phyloP scores from a whole-genome alignment of 1,140 invertebrate species.

The Psilanteris sp. region DNA sequence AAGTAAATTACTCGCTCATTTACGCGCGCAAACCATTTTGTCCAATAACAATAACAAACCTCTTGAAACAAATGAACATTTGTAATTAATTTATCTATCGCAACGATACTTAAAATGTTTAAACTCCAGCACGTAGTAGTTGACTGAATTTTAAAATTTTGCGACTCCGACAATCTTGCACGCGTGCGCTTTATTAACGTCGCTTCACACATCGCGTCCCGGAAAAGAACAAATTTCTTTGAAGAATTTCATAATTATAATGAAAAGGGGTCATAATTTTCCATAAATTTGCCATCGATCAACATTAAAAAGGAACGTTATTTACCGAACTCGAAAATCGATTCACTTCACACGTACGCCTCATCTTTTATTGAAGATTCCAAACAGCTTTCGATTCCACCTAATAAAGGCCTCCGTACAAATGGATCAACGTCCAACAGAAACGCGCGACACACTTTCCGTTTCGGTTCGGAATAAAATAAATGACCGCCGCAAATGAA shows the following conservation, averaged over 20 bases:
- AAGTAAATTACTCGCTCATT: too few species aligned
- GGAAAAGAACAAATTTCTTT: conserved; percentile 24
- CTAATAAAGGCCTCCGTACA: conserved; percentile 34
- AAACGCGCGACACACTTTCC: conserved; percentile 42
- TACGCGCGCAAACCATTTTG: too few species aligned
- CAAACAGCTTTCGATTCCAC: conserved; percentile 20
- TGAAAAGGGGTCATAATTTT: conserved; percentile 47
- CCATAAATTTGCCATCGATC: conserved; percentile 27
- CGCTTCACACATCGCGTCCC: conserved; percentile 2
- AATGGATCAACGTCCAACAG: conserved; percentile 30
- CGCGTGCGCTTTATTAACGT: conserved; percentile 1
- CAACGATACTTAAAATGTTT: too few species aligned
- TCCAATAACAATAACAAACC: too few species aligned
- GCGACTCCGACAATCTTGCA: too few species aligned
- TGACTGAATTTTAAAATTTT: too few species aligned
- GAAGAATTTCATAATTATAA: conserved; percentile 42
- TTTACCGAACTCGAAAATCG: conserved; percentile 30
- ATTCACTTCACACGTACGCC: conserved; percentile 28
- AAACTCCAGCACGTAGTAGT: too few species aligned
- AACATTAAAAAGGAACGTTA: conserved; percentile 8
- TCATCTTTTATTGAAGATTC: conserved; percentile 49
- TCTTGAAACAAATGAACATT: too few species aligned
- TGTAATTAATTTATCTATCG: too few species aligned
- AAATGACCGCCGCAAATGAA: conserved; percentile 34
- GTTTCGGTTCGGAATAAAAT: conserved; percentile 28